Conservation (phyloP, 2,113 vertebrate genomes). For the Colaptes auratus region DNA sequence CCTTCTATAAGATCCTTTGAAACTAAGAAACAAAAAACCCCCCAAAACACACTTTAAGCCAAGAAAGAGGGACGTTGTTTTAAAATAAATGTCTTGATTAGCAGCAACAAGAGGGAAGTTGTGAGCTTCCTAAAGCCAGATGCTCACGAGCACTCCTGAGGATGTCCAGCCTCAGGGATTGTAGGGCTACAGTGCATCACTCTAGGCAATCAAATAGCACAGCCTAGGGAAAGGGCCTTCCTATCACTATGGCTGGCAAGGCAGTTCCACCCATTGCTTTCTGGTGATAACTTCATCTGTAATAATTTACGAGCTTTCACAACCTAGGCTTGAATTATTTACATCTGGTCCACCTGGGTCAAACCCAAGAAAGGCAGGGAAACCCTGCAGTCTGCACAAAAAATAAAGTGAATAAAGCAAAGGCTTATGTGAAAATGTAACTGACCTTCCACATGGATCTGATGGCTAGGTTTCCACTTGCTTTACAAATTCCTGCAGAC, state of each 20-base stretch:
- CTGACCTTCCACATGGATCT: background rate
- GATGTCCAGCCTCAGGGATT: background rate
- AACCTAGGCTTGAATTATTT: background rate
- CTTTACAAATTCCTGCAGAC: background rate
- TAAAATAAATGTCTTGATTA: background rate
- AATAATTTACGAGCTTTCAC: background rate
- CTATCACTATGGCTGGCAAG: background rate
- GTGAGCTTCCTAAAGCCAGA: background rate
- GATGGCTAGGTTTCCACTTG: background rate
- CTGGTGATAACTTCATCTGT: background rate
- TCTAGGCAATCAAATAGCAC: background rate
- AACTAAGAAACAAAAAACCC: background rate
- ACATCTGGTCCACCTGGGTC: background rate
- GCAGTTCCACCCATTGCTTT: background rate
- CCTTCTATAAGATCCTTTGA: background rate
- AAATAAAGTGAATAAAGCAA: background rate
- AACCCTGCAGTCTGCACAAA: background rate
- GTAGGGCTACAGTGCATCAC: background rate
- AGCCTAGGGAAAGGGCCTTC: background rate
- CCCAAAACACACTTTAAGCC: background rate
- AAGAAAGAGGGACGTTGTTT: constrained; percentile 6
- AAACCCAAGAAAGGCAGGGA: background rate
- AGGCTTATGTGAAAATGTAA: background rate
- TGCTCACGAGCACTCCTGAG: background rate
- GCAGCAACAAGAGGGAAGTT: background rate